These are phyloP conservation scores for Heliconius hortense DNA, from an alignment of 2,888 invertebrate genomes.

Conservation along the genomic window DNA sequence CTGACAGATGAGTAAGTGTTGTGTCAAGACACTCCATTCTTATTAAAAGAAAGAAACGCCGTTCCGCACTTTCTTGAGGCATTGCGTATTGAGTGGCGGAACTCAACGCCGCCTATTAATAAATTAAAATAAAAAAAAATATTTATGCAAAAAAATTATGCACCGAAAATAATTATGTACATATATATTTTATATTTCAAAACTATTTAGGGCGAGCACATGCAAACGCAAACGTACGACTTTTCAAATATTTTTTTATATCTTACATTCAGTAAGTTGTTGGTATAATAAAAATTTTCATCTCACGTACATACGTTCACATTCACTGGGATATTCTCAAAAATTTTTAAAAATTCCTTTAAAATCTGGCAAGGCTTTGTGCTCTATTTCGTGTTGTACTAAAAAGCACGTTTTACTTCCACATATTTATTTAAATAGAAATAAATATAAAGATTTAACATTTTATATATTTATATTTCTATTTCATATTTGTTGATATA, in stretches of 20 bases:
- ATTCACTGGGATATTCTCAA: conserved; percentile 12
- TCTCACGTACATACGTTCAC: conserved; percentile 1
- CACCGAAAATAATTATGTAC: background rate
- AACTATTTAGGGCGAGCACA: background rate
- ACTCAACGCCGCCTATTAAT: background rate
- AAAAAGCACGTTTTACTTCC: background rate
- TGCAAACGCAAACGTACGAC: background rate
- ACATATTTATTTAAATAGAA: conserved; percentile 1
- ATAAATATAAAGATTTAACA: background rate
- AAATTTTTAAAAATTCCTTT: background rate
- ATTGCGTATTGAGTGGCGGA: background rate
- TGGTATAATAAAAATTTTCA: conserved; percentile 2
- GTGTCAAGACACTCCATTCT: too few relatives aligned
- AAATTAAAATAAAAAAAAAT: background rate
- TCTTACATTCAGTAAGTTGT: conserved; percentile 6
- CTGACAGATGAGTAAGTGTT: too few relatives aligned
- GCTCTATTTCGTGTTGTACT: conserved; percentile 9
- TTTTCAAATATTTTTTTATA: conserved; percentile 8
- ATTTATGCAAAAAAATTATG: background rate
- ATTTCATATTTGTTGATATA: background rate
- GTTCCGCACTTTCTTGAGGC: background rate
- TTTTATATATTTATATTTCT: background rate
- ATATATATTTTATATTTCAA: background rate
- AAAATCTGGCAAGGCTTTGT: conserved; percentile 7
- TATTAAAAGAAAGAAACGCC: too few relatives aligned